Evolutionary conservation across 1,140 invertebrate species (phyloP).

Genomic region (Meloidogyne exigua): DNA sequence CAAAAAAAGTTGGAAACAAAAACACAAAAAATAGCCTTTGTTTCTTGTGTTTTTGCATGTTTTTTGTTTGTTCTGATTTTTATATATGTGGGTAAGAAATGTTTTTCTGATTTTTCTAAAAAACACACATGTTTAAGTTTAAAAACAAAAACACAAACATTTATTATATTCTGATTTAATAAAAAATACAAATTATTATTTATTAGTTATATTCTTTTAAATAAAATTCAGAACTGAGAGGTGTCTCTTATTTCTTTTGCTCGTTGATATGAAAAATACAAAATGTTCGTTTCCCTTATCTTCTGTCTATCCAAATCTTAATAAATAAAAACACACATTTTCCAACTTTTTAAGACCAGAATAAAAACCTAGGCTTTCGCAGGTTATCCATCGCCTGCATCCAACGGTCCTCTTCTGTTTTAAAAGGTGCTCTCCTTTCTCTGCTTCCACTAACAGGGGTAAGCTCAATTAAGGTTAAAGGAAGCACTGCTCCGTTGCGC

Average conservation of each 20-base stretch:
- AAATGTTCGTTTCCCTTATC: too few species aligned
- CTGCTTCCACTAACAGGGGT: background rate
- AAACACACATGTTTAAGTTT: too few species aligned
- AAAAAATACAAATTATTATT: background rate
- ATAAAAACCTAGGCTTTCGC: conserved; percentile 18
- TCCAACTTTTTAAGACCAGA: background rate
- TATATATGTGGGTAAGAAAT: too few species aligned
- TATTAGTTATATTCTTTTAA: too few species aligned
- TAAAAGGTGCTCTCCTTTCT: conserved; percentile 16
- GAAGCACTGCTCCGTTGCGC: background rate
- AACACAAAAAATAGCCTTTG: too few species aligned
- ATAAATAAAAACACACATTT: background rate
- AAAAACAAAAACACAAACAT: too few species aligned
- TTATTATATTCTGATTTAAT: too few species aligned
- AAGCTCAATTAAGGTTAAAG: background rate
- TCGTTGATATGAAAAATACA: background rate
- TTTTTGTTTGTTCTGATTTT: too few species aligned
- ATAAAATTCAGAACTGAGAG: too few species aligned
- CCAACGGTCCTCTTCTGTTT: conserved; percentile 21
- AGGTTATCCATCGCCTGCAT: conserved; percentile 25
- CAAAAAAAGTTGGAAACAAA: too few species aligned
- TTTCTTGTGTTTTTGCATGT: too few species aligned
- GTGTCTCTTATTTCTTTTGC: background rate
- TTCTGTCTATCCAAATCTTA: conserved; percentile 14
- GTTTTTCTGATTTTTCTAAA: too few species aligned